Base-by-base conservation (phyloP, 2,113 vertebrate genomes). In the Nycticebus coucang region DNA sequence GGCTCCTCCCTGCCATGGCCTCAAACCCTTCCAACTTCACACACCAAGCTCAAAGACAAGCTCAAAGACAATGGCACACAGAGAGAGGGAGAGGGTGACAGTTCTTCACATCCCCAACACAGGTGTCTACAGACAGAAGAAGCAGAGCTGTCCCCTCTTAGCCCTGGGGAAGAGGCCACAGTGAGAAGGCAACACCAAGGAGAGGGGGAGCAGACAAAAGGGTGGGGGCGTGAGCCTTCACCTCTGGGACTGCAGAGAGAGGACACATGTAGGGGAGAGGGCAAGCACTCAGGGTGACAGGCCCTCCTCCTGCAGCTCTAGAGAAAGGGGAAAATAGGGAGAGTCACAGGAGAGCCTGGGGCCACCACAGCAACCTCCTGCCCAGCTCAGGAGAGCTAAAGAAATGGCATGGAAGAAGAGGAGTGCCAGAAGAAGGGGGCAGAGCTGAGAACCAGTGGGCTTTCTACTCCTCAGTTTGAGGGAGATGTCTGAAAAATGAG, bases 21-120 rank as follows among this genome's bases (percentile, higher is more conserved):
- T 81, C 77, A 59, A 45, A 13, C 22, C 85, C 78, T 59, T 75
- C 75, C 66, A 50, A 66, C 74, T 95, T 94, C n/a, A 68, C 77
- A 96, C 91, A 86, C 72, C 75, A 79, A 95, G 96, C 95, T 95
- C 94, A 22, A 75, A 90, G 96, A 97, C 96, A 96, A 96, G 97
- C 10, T 50, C 84, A 83, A 60, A 95, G 80, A 97, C 95, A 92
- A n/a, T 68, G 80, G 83, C 88, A 92, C 79, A 96, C 83, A 89
- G 55, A 83, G 60, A 69, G 75, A 15, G 30, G 78, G 22, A 60
- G 60, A 94, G 87, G 82, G 86, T 2, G 26, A 92, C 62, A 35
- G 72, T 10, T 37, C 57, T 87, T 93, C 89, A 90, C 11, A 5
- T 81, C 81, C 74, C 55, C 9, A 62, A 86, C 81, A 97, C 78